Base-by-base conservation (phyloP, 2,888 invertebrate genomes). In the Agrochola litura region DNA sequence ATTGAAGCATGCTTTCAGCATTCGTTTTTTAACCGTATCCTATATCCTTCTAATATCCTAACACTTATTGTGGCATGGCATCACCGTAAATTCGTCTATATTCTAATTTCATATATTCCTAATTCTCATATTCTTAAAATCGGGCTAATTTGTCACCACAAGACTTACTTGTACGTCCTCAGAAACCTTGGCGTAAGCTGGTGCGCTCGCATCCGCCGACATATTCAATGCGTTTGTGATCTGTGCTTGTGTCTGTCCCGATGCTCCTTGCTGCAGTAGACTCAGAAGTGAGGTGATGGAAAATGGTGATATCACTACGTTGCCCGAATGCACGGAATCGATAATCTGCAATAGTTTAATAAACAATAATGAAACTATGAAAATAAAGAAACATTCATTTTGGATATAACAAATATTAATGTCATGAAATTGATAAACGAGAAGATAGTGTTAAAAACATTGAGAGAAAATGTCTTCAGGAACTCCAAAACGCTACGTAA, bases 241-340 rank as follows among this genome's bases (percentile, higher is more conserved):
- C 87, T 97, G 93, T 1, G 90, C 80, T 72, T 92, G 91, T 0
- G 96, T 92, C 4, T 82, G 83, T 1, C 95, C 96, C 3, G 86
- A 73, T 0, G 97, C 92, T 0, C 97, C 97, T 82, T 97, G 96
- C 84, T 97, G 96, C 41, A 97, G 88, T 30, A 97, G 90, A 1
- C 96, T 93, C 56, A 97, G 86, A 6, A 96, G 85, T 4, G 94
- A 93, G 0, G 95, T 93, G 2, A 97, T 92, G 2, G 97, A 97
- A 75, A 94, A 93, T 2, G 97, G 97, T 0, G 97, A 97, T 41
- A 96, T 76, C 37, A 97, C 95, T 10, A 94, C 78, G 81, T 97
- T 97, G 0, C 92, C 92, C 58, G 82, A 64, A 61, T 90, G 89
- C 19, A 84, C 75, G 9, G 81, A 76, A 64, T 88, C 87, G 12